phyloP scores from a whole-genome alignment of 2,888 invertebrate genomes.

The Arenicola marina region DNA sequence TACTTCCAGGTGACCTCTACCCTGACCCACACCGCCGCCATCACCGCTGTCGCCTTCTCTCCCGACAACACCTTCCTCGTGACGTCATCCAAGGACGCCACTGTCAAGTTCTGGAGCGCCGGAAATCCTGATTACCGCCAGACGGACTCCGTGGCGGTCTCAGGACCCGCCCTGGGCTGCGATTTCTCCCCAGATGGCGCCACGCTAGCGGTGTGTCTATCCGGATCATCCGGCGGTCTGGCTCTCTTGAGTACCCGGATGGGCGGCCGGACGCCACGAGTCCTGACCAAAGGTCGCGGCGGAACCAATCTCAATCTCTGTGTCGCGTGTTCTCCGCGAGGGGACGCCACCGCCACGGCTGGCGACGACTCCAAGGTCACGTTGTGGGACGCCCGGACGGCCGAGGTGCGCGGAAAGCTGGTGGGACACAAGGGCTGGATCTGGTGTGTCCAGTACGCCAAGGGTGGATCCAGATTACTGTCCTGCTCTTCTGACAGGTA shows the following conservation, averaged over 20 bases:
- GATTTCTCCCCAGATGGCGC: neutral
- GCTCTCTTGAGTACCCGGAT: neutral
- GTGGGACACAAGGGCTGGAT: slow-evolving; percentile 21
- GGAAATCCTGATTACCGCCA: too few species aligned
- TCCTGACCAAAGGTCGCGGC: neutral
- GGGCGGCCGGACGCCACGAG: too few species aligned
- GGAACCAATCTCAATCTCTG: slow-evolving; percentile 4
- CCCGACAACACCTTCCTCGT: slow-evolving; percentile 10
- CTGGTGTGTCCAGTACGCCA: slow-evolving; percentile 17
- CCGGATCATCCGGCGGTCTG: neutral
- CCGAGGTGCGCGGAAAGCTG: neutral
- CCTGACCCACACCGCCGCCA: slow-evolving; percentile 6
- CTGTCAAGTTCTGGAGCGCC: slow-evolving; percentile 12
- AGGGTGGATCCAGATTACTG: slow-evolving; percentile 9
- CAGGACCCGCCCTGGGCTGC: neutral
- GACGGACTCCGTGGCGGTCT: too few species aligned
- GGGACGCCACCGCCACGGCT: slow-evolving; percentile 9
- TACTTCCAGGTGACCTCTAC: too few species aligned
- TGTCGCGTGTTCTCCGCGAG: slow-evolving; percentile 11
- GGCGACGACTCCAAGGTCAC: slow-evolving; percentile 19
- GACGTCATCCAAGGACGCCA: slow-evolving; percentile 15
- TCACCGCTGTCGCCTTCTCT: slow-evolving; percentile 16
- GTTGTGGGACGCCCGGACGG: slow-evolving; percentile 10
- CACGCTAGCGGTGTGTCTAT: neutral
- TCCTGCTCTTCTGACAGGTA: slow-evolving; percentile 25